Evolutionary conservation across 2,113 vertebrate genomes (phyloP).

Genomic region (Taurulus bubalis): DNA sequence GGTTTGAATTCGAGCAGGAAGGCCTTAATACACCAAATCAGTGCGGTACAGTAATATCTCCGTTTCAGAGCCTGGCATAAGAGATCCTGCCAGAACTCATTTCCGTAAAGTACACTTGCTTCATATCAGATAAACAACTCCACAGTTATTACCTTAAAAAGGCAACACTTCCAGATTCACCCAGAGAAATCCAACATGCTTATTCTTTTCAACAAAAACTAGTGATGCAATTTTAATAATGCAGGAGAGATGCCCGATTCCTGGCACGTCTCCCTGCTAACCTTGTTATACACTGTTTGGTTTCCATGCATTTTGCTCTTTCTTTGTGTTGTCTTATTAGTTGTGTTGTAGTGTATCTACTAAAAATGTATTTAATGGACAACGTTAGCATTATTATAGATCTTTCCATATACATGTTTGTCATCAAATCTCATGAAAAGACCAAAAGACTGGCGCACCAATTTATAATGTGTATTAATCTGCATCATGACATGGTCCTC

Average conservation of each 20-base stretch:
- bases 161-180: slow-evolving; percentile 4
- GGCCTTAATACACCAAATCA: slow-evolving; percentile 5
- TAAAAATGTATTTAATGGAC: neutral
- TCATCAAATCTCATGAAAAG: neutral
- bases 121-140: slow-evolving; percentile 18
- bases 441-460: neutral
- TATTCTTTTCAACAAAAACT: neutral
- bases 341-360: neutral
- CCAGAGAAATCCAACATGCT: neutral
- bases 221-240: slow-evolving; percentile 31
- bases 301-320: slow-evolving; percentile 14
- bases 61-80: neutral
- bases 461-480: neutral
- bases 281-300: slow-evolving; percentile 1
- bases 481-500: neutral
- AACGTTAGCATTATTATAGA: neutral
- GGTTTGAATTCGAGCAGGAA: neutral
- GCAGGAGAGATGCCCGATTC: slow-evolving; percentile 4
- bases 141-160: slow-evolving; percentile 11
- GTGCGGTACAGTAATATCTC: neutral
- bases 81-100: neutral
- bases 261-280: neutral
- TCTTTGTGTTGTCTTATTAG: neutral
- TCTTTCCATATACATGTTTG: neutral
- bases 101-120: neutral